phyloP scores from a whole-genome alignment of 1,140 invertebrate genomes.

The Cydia pomonella region DNA sequence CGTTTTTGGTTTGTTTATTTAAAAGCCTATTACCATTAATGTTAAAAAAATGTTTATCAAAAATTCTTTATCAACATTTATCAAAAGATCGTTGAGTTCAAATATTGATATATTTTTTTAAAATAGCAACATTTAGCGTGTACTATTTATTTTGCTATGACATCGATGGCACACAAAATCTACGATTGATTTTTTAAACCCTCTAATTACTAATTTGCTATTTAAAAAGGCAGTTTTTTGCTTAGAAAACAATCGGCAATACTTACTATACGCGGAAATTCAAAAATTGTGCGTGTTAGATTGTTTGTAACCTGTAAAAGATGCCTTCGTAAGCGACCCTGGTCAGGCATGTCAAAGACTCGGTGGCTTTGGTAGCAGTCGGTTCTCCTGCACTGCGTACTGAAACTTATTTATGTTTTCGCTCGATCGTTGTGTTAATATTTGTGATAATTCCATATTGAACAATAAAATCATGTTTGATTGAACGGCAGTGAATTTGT shows the following conservation, averaged over 20 bases:
- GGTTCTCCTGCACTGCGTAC: slow-evolving; percentile 14
- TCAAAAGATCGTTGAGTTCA: slow-evolving; percentile 25
- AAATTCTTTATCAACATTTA: not conserved
- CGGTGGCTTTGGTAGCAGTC: slow-evolving; percentile 16
- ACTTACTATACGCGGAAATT: not conserved
- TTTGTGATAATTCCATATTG: slow-evolving; percentile 15
- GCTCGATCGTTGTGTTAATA: not conserved
- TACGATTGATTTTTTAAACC: slow-evolving; percentile 36
- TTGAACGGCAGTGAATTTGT: slow-evolving; percentile 46
- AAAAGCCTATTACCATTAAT: no score
- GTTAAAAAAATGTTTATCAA: no score
- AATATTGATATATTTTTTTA: slow-evolving; percentile 50
- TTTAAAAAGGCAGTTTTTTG: not conserved
- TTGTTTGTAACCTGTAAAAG: slow-evolving; percentile 20
- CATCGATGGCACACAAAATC: slow-evolving; percentile 36
- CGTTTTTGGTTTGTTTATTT: no score
- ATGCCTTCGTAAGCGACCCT: slow-evolving; percentile 22
- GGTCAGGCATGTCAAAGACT: slow-evolving; percentile 21
- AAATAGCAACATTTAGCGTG: slow-evolving; percentile 46
- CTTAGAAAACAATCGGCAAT: not conserved
- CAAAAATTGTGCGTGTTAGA: not conserved
- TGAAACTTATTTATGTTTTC: slow-evolving; percentile 1
- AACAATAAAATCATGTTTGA: slow-evolving; percentile 48
- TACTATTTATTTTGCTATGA: slow-evolving; percentile 51
- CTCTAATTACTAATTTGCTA: not conserved